Percentiles rank a stretch among this genome's conserved stretches.
Evolutionary conservation across 2,113 vertebrate genomes (phyloP).

Genomic region (Pitta sordida): DNA sequence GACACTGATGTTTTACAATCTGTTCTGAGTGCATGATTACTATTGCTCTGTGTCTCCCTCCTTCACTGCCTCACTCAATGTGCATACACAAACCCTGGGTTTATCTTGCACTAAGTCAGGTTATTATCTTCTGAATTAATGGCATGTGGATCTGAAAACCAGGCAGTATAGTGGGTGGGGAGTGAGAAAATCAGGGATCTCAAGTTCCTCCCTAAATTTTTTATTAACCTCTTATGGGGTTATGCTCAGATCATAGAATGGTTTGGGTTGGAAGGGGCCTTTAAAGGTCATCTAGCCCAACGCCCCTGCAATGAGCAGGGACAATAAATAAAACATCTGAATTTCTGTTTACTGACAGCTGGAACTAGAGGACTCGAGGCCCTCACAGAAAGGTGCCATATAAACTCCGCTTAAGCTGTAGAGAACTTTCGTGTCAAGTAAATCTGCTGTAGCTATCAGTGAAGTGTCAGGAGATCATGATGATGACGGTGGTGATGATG

Average conservation of each 20-base stretch:
- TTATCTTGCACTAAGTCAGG: slow-evolving; percentile 22
- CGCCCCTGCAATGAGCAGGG: not conserved
- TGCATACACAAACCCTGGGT: slow-evolving; percentile 14
- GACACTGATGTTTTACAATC: slow-evolving; percentile 51
- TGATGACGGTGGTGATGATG: too few species aligned
- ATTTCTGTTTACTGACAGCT: not conserved
- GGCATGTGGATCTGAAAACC: not conserved
- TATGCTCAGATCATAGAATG: not conserved
- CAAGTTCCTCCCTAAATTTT: not conserved
- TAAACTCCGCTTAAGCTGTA: not conserved
- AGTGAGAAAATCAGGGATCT: not conserved
- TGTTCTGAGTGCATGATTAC: slow-evolving; percentile 54
- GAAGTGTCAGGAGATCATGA: not conserved
- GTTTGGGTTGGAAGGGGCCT: not conserved
- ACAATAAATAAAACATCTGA: not conserved
- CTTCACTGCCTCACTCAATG: slow-evolving; percentile 38
- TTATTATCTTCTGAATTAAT: slow-evolving; percentile 23
- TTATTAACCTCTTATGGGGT: not conserved
- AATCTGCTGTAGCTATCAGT: not conserved
- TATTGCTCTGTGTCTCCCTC: slow-evolving; percentile 44
- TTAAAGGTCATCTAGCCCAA: not conserved
- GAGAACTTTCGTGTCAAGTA: not conserved
- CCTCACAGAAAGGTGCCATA: not conserved
- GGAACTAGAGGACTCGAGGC: not conserved
- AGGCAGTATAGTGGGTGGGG: not conserved